These are phyloP conservation scores for Aphodius granarius DNA, from an alignment of 2,888 invertebrate genomes.

Conservation along the genomic window DNA sequence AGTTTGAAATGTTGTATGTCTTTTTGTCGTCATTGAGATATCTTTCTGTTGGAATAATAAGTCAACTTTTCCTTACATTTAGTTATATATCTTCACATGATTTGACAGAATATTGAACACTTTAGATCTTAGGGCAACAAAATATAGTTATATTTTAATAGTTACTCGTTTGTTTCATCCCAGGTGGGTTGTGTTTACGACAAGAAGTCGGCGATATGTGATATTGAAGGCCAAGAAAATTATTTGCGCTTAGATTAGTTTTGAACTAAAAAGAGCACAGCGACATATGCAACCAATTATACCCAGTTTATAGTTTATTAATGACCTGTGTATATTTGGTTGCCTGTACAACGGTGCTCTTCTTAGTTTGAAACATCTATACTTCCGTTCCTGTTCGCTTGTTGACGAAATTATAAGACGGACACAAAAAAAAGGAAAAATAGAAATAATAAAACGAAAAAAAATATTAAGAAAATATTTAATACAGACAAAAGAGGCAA, in stretches of 20 bases:
- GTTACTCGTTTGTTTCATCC: neutral
- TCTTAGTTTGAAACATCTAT: too few relatives aligned
- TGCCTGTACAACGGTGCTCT: too few relatives aligned
- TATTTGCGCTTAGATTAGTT: neutral
- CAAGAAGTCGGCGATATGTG: neutral
- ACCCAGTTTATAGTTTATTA: too few relatives aligned
- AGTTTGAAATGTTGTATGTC: too few relatives aligned
- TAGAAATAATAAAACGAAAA: slow-evolving; percentile 2
- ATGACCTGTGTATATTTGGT: too few relatives aligned
- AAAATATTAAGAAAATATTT: slow-evolving; percentile 13
- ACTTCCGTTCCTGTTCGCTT: neutral
- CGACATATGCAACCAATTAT: too few relatives aligned
- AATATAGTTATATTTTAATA: neutral
- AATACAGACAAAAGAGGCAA: slow-evolving; percentile 12
- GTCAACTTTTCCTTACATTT: neutral
- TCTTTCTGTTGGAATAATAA: neutral
- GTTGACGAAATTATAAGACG: neutral
- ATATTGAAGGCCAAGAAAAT: neutral
- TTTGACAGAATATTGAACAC: neutral
- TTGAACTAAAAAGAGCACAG: too few relatives aligned
- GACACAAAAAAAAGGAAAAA: neutral
- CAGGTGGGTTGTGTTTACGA: neutral
- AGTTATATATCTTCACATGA: neutral
- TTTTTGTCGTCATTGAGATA: neutral
- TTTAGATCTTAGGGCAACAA: neutral